Evolutionary conservation across 2,113 vertebrate species (phyloP), one percentile per base, ranked within the genome.

Genomic region (Corydoras maculifer): DNA sequence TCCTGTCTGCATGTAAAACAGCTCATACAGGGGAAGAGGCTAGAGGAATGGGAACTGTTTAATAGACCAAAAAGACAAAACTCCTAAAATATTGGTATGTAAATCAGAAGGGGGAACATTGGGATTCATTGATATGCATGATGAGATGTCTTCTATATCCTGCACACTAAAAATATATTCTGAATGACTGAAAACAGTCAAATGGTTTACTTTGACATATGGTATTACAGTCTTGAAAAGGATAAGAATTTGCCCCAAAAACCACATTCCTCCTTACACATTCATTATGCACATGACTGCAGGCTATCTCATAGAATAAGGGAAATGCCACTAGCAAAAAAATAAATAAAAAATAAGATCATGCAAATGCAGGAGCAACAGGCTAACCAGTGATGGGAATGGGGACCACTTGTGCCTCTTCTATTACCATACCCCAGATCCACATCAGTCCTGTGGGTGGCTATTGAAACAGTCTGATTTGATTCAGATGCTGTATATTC

Each of bases 391-490:
- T 29, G 30, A 70, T 48, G 66, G 31, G n/a, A 61, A 65, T 55
- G 55, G 53, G 25, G 55, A 76, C 50, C 50, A 32, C 64, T 50
- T 5, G 13, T 67, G 31, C 49, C 25, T 55, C 55, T 67, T 65
- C 15, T 31, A 55, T 69, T 64, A 69, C 13, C 65, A 62, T 60
- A 64, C 57, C 69, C 61, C 18, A 64, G 32, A 69, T 54, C 55
- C 62, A 67, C 58, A 58, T 58, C 62, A 63, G 53, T 51, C 64
- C 64, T 72, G 55, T 64, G n/a, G 49, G 57, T 63, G 60, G 48
- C 50, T 62, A 74, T 68, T 68, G 72, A 74, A 62, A 74, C 77
- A 80, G 81, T 79, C 77, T 75, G 82, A 80, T 83, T 80, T 83
- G 69, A 85, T 69, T 78, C 79, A 15, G 65, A 43, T 9, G 72